Conservation (phyloP, 2,888 invertebrate species). For the Asteroscopus sphinx region DNA sequence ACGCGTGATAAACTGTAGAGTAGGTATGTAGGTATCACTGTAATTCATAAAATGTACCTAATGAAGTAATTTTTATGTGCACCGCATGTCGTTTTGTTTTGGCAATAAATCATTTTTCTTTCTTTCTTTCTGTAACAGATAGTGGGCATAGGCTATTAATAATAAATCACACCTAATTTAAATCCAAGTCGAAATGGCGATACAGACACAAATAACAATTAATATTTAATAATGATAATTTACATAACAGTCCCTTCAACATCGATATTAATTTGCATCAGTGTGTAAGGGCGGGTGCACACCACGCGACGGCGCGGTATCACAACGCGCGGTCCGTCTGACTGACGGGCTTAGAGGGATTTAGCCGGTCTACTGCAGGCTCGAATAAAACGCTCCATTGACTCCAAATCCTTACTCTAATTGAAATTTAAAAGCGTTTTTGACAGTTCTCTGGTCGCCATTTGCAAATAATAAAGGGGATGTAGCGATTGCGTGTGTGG, state of each 20-base stretch:
- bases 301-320: constrained; percentile 55
- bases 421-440: constrained; percentile 79
- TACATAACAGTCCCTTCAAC: constrained; percentile 24
- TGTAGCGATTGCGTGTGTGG: constrained; percentile 41
- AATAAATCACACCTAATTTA: constrained; percentile 10
- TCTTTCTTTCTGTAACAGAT: neutral
- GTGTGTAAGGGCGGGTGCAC: constrained; percentile 47
- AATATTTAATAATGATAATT: constrained; percentile 50
- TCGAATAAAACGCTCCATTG: constrained; percentile 77
- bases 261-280: constrained; percentile 52
- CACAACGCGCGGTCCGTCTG: constrained; percentile 63
- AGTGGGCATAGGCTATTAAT: constrained; percentile 1
- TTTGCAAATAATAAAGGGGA: constrained; percentile 64
- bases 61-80: too few relatives aligned
- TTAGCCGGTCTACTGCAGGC: constrained; percentile 66
- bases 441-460: constrained; percentile 69
- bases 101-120: too few relatives aligned
- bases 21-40: too few relatives aligned
- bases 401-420: constrained; percentile 71
- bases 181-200: constrained; percentile 10
- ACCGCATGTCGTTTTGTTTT: too few relatives aligned
- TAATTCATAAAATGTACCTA: too few relatives aligned
- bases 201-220: constrained; percentile 41
- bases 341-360: constrained; percentile 71
- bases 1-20: too few relatives aligned